Conservation (phyloP, 2,797 vertebrate species). For the Eulemur albifrons region DNA sequence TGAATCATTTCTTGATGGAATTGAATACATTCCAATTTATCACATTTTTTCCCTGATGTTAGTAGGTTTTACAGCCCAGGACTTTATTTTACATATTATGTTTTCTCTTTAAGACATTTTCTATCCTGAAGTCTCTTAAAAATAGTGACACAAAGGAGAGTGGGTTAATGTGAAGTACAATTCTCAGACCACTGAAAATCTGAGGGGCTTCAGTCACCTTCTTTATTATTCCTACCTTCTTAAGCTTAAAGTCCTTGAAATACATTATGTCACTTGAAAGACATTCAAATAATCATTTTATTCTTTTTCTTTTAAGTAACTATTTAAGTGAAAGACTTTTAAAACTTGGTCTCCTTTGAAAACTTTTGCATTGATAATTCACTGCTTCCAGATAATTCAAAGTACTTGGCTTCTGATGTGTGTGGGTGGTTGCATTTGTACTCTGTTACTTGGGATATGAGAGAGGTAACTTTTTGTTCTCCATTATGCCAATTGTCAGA, state of each 20-base stretch:
- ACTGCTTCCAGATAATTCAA: not conserved
- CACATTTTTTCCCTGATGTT: not conserved
- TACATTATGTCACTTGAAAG: not conserved
- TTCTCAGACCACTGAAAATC: not conserved
- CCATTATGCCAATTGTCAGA: not conserved
- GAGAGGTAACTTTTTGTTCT: not conserved
- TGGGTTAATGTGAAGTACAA: not conserved
- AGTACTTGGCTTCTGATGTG: not conserved
- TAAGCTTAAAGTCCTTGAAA: not conserved
- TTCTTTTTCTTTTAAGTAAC: not conserved
- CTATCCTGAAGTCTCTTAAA: not conserved
- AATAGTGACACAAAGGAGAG: not conserved
- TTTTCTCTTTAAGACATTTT: not conserved
- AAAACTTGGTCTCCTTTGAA: not conserved
- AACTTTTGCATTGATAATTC: constrained; percentile 18
- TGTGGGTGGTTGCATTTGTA: not conserved
- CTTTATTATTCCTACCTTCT: not conserved
- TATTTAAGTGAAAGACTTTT: constrained; percentile 2
- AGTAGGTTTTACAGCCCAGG: not conserved
- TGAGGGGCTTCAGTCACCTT: not conserved
- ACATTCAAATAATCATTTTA: not conserved
- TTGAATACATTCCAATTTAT: not conserved
- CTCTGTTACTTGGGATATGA: not conserved
- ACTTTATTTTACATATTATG: not conserved
- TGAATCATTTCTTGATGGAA: not conserved